Conservation (phyloP, 1,140 invertebrate species). For the Amyelois transitella region DNA sequence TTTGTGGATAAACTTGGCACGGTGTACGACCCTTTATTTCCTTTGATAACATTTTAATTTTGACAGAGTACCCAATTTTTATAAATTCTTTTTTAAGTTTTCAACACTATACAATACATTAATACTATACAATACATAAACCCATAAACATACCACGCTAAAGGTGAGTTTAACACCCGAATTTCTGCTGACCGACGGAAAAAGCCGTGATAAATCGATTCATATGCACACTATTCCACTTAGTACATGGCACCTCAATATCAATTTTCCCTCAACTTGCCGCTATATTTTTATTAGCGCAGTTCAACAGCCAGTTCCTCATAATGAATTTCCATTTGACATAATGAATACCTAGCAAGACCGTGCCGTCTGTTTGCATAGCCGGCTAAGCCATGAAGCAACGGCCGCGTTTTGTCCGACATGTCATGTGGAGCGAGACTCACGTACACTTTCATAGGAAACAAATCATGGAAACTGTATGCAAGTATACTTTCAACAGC, state of each 20-base stretch:
- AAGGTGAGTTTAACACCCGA: too few relatives aligned
- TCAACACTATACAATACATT: too few relatives aligned
- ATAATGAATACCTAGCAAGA: not conserved
- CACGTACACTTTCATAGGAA: conserved; percentile 58
- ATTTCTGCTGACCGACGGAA: too few relatives aligned
- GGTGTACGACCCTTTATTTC: not conserved
- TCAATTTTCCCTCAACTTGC: too few relatives aligned
- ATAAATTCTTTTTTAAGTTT: too few relatives aligned
- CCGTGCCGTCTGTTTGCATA: conserved; percentile 19
- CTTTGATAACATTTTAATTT: not conserved
- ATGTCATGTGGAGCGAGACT: conserved; percentile 69
- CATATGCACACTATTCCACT: too few relatives aligned
- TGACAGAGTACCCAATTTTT: not conserved
- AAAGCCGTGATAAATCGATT: too few relatives aligned
- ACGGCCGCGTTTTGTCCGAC: conserved; percentile 33
- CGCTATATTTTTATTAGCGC: too few relatives aligned
- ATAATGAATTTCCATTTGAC: not conserved
- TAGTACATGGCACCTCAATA: too few relatives aligned
- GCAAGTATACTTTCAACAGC: conserved; percentile 26
- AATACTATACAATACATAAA: too few relatives aligned
- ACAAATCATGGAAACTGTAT: conserved; percentile 38
- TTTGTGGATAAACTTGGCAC: conserved; percentile 16
- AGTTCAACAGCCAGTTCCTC: too few relatives aligned
- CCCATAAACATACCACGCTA: too few relatives aligned
- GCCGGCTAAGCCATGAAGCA: conserved; percentile 20